phyloP scores from a whole-genome alignment of 2,888 invertebrate species.

The Amblyteles armatorius region DNA sequence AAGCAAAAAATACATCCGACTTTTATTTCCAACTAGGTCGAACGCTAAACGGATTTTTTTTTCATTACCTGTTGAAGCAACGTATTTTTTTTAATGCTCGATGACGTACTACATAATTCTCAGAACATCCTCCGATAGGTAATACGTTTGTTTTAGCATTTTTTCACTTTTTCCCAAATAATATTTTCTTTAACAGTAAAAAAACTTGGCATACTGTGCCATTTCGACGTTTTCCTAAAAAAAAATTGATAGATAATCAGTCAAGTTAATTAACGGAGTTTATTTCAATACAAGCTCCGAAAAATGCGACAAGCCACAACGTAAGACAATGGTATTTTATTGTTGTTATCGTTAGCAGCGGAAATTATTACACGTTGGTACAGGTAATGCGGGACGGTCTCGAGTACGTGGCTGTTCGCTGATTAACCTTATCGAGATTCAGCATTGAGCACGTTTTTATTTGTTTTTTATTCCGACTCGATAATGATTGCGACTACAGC shows the following conservation, averaged over 20 bases:
- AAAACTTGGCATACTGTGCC: too few species aligned
- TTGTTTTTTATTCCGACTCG: background rate
- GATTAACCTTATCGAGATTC: conserved; percentile 9
- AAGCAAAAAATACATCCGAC: background rate
- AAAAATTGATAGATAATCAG: too few species aligned
- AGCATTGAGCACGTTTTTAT: background rate
- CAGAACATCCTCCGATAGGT: background rate
- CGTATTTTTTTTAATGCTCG: background rate
- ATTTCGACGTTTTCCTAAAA: too few species aligned
- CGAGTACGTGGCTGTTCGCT: background rate
- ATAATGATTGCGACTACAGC: background rate
- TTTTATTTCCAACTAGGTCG: background rate
- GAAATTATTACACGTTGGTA: background rate
- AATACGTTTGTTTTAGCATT: background rate
- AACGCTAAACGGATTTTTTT: background rate
- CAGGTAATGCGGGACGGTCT: background rate
- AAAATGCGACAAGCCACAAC: background rate
- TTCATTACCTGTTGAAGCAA: background rate
- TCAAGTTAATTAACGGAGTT: background rate
- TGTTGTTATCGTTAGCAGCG: background rate
- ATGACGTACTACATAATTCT: background rate
- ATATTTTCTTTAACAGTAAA: too few species aligned
- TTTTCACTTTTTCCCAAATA: background rate
- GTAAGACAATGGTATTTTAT: background rate
- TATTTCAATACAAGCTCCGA: background rate